A percentile compares a stretch with the other conserved stretches of the same genome.
These are phyloP conservation scores for Apodemus sylvaticus DNA, from an alignment of 2,113 vertebrate genomes.

Conservation along the genomic window DNA sequence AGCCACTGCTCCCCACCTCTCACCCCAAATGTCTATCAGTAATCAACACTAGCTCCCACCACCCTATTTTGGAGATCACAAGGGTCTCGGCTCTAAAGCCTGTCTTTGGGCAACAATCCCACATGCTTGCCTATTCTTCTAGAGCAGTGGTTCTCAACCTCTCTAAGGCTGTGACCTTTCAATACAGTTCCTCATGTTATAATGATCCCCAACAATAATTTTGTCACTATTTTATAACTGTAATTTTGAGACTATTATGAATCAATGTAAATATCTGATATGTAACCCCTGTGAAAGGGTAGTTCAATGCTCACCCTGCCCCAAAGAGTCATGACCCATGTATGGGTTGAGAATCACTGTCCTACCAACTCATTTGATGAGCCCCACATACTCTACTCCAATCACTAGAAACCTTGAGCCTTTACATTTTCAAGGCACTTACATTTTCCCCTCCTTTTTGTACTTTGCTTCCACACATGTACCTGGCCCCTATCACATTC, in stretches of 20 bases:
- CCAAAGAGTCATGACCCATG: neutral
- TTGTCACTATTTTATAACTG: no score
- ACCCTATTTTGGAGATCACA: neutral
- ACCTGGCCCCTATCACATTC: neutral
- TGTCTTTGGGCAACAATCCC: neutral
- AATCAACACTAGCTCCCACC: neutral
- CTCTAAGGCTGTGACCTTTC: no score
- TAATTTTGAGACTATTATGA: neutral
- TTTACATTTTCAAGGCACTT: neutral
- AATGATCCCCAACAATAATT: no score
- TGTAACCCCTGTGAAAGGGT: no score
- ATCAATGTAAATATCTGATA: neutral
- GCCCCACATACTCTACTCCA: neutral
- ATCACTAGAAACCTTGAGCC: neutral
- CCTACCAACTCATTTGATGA: neutral
- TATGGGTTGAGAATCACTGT: neutral
- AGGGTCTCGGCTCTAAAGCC: neutral
- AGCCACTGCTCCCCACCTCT: neutral
- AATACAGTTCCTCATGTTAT: no score
- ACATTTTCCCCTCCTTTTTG: neutral
- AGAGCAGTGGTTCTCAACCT: no score
- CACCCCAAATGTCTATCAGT: neutral
- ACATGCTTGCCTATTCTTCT: neutral
- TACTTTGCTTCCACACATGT: neutral
- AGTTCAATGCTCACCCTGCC: no score